A percentile compares a stretch with the other conserved stretches of the same genome.
These are phyloP conservation scores for Ammodytes marinus DNA, from an alignment of 2,113 vertebrate species.

Conservation along the genomic window DNA sequence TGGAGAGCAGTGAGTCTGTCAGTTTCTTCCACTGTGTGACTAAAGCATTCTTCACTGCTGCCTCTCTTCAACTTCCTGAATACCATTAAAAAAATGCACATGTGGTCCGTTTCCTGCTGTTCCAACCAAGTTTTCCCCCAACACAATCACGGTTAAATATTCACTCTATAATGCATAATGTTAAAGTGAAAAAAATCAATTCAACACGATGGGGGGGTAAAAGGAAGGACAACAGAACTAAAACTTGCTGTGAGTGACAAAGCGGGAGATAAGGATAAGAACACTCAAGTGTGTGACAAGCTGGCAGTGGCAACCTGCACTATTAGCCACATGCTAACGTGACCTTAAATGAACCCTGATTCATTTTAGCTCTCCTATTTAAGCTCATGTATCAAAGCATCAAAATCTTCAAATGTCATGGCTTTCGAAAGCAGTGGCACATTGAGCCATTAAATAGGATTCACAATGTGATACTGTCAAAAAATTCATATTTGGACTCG, in stretches of 20 bases:
- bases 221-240: neutral
- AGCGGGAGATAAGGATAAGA: neutral
- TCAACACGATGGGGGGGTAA: neutral
- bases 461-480: constrained; percentile 36
- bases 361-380: constrained; percentile 3
- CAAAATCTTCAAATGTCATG: constrained; percentile 38
- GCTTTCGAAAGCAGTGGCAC: constrained; percentile 1
- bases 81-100: constrained; percentile 66
- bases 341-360: constrained; percentile 48
- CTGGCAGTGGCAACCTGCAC: constrained; percentile 36
- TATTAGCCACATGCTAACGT: constrained; percentile 33
- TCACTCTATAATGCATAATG: neutral
- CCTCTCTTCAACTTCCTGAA: constrained; percentile 81
- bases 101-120: constrained; percentile 77
- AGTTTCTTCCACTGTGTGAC: constrained; percentile 57
- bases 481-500: neutral
- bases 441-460: constrained; percentile 33
- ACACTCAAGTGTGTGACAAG: constrained; percentile 10
- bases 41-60: constrained; percentile 74
- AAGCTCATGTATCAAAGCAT: constrained; percentile 46
- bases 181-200: neutral
- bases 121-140: constrained; percentile 41
- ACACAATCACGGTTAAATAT: constrained; percentile 10
- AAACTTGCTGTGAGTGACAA: neutral
- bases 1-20: constrained; percentile 29